Percentiles rank a stretch among this genome's conserved stretches.
These are phyloP conservation scores for Drosophila yakuba DNA, from an alignment of 1,140 invertebrate species.

Conservation along the genomic window DNA sequence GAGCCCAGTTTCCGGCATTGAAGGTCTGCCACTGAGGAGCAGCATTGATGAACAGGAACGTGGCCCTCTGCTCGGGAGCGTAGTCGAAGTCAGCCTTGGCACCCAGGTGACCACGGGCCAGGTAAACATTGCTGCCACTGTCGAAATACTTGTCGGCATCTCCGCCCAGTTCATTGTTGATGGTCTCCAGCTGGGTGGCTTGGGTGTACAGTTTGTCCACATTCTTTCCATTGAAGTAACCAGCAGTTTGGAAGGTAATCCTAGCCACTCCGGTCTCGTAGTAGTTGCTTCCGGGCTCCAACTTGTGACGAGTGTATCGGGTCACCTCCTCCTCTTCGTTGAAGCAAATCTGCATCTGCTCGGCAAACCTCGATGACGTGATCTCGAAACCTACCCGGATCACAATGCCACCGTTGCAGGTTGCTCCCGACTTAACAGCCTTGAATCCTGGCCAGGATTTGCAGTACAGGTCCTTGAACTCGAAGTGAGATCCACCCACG, in stretches of 20 bases:
- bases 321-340: conserved; percentile 83
- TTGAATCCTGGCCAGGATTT: conserved; percentile 73
- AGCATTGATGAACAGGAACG: conserved; percentile 88
- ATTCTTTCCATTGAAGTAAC: conserved; percentile 78
- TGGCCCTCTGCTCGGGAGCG: conserved; percentile 87
- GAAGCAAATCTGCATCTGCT: conserved; percentile 84
- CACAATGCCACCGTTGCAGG: conserved; percentile 75
- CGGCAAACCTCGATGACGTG: conserved; percentile 70
- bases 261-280: conserved; percentile 82
- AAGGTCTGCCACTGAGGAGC: conserved; percentile 89
- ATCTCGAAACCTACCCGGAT: conserved; percentile 78
- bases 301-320: conserved; percentile 81
- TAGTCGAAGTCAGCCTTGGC: conserved; percentile 89
- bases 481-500: conserved; percentile 54
- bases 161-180: conserved; percentile 76
- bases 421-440: conserved; percentile 73
- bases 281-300: conserved; percentile 72
- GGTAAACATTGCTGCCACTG: conserved; percentile 66
- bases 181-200: conserved; percentile 67
- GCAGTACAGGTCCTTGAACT: conserved; percentile 78
- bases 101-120: conserved; percentile 88
- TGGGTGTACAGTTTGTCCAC: conserved; percentile 81
- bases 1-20: conserved; percentile 88
- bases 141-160: conserved; percentile 70
- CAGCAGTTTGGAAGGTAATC: conserved; percentile 73